Evolutionary conservation across 2,797 vertebrate species (phyloP).

Genomic region (Limosa lapponica): DNA sequence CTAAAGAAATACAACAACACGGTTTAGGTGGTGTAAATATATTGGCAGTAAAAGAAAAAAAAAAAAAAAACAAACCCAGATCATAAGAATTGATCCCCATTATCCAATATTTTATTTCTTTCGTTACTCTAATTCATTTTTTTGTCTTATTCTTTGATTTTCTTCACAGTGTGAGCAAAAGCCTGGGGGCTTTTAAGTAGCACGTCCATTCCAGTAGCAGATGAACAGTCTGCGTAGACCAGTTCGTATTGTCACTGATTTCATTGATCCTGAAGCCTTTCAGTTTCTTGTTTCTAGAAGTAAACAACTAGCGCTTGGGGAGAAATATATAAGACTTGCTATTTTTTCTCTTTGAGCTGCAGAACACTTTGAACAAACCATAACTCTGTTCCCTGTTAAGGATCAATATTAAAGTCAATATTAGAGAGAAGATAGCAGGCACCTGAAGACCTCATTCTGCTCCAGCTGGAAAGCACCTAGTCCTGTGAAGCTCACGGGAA

Average conservation of each 20-base stretch:
- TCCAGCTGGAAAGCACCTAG: not conserved
- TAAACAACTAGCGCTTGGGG: not conserved
- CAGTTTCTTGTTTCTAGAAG: not conserved
- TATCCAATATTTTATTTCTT: not conserved
- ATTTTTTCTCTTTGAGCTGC: not conserved
- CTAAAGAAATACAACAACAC: not conserved
- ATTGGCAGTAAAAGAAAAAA: not conserved
- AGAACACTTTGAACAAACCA: not conserved
- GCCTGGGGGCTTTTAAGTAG: accelerated
- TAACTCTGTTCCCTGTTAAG: not conserved
- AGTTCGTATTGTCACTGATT: not conserved
- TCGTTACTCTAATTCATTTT: not conserved
- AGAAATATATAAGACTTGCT: not conserved
- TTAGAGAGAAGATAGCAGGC: not conserved
- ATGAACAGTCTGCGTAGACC: not conserved
- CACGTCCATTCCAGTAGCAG: not conserved
- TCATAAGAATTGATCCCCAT: accelerated
- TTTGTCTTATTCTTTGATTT: not conserved
- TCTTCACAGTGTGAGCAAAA: not conserved
- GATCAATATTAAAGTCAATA: not conserved
- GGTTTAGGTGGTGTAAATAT: not conserved
- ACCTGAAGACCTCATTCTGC: not conserved
- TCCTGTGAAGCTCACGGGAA: not conserved
- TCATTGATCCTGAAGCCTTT: not conserved
- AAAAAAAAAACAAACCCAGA: not conserved